Conservation (phyloP, 2,113 vertebrate species). For the Chamaea fasciata region DNA sequence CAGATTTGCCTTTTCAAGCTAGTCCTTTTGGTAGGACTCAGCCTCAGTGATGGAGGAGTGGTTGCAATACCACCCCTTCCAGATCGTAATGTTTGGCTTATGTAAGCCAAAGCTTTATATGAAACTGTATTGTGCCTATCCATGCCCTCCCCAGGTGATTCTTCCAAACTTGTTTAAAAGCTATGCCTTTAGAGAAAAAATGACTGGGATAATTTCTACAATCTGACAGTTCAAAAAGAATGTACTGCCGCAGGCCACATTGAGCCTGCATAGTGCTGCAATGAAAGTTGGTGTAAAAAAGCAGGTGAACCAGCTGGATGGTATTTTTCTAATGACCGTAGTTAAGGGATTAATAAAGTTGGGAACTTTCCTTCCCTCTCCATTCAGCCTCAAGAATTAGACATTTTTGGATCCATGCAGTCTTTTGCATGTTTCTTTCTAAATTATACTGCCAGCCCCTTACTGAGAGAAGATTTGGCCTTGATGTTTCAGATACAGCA, state of each 20-base stretch:
- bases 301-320: too few species aligned
- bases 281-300: not conserved
- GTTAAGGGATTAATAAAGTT: not conserved
- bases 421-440: not conserved
- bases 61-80: not conserved
- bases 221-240: not conserved
- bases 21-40: too few species aligned
- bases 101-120: not conserved
- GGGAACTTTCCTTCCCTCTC: not conserved
- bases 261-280: not conserved
- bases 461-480: not conserved
- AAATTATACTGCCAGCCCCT: not conserved
- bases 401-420: not conserved
- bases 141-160: not conserved
- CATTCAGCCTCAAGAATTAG: not conserved
- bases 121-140: not conserved
- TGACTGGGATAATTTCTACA: not conserved
- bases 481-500: not conserved
- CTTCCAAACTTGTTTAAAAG: not conserved
- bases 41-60: accelerated
- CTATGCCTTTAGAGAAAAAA: not conserved
- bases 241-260: not conserved
- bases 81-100: not conserved
- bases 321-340: not conserved
- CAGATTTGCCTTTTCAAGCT: not conserved